Percentiles rank a stretch among this genome's conserved stretches.
Conservation (phyloP, 2,797 vertebrate species). For the Phylloscopus collybita region DNA sequence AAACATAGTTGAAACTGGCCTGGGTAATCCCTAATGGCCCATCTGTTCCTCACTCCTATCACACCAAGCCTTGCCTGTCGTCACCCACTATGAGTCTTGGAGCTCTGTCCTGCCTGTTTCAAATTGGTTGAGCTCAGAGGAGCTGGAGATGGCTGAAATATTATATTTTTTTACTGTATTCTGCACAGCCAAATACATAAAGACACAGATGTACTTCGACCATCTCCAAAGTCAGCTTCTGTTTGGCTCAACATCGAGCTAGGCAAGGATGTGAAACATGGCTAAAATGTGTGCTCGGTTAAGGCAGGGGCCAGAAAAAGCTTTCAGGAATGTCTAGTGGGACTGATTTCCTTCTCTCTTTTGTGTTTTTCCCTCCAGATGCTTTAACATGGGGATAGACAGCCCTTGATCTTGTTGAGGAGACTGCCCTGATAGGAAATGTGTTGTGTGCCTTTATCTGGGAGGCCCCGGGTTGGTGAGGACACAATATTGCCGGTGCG, state of each 20-base stretch:
- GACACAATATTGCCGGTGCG: fast-evolving
- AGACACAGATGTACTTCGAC: constrained; percentile 1
- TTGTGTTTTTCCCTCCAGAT: not conserved
- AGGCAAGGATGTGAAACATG: constrained; percentile 22
- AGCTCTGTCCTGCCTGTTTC: not conserved
- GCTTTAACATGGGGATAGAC: not conserved
- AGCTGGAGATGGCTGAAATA: not conserved
- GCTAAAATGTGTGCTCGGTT: not conserved
- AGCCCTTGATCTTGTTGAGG: not conserved
- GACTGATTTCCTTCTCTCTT: not conserved
- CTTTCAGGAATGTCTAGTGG: constrained; percentile 37
- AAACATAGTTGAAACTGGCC: not conserved
- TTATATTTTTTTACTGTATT: not conserved
- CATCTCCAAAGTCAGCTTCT: constrained; percentile 64
- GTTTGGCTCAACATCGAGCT: constrained; percentile 40
- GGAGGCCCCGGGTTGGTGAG: not conserved
- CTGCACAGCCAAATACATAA: constrained; percentile 3
- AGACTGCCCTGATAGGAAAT: not conserved
- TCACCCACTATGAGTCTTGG: not conserved
- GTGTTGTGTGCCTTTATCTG: not conserved
- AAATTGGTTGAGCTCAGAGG: not conserved
- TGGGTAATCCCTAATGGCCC: not conserved
- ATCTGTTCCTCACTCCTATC: not conserved
- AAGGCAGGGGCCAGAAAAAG: constrained; percentile 49
- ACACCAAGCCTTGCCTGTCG: not conserved